phyloP scores from a whole-genome alignment of 2,797 vertebrate genomes.

The Rhynchotus rufescens region DNA sequence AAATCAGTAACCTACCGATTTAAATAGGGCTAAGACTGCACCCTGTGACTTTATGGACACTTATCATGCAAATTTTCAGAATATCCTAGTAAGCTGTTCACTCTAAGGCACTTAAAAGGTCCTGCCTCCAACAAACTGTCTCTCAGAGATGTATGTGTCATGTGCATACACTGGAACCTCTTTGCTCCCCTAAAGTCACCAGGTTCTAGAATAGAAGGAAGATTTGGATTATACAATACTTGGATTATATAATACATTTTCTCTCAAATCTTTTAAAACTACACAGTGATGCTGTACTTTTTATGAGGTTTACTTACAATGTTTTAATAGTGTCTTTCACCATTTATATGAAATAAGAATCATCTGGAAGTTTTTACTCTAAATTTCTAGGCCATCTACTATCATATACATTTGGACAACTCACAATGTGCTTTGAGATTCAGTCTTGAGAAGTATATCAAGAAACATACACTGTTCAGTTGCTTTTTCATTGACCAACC shows the following conservation, averaged over 20 bases:
- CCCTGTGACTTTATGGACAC: slow-evolving; percentile 24
- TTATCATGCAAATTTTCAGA: slow-evolving; percentile 62
- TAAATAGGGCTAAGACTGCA: slow-evolving; percentile 38
- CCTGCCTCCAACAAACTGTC: not conserved
- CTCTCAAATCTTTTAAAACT: not conserved
- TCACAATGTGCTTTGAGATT: not conserved
- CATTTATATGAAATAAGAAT: not conserved
- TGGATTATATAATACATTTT: not conserved
- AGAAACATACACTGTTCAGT: not conserved
- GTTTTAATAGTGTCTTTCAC: not conserved
- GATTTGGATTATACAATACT: not conserved
- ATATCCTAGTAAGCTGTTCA: slow-evolving; percentile 57
- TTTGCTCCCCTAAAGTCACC: not conserved
- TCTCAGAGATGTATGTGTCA: not conserved
- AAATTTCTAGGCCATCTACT: not conserved
- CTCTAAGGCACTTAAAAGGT: slow-evolving; percentile 28
- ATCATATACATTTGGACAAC: not conserved
- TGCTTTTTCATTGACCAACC: not conserved
- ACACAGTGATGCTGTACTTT: not conserved
- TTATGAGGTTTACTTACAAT: not conserved
- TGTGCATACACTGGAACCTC: not conserved
- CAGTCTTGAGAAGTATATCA: not conserved
- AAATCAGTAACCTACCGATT: slow-evolving; percentile 67
- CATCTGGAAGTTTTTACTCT: not conserved
- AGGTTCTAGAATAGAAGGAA: not conserved